Evolutionary conservation across 2,797 vertebrate species (phyloP).

Genomic region (Acanthornis magna): DNA sequence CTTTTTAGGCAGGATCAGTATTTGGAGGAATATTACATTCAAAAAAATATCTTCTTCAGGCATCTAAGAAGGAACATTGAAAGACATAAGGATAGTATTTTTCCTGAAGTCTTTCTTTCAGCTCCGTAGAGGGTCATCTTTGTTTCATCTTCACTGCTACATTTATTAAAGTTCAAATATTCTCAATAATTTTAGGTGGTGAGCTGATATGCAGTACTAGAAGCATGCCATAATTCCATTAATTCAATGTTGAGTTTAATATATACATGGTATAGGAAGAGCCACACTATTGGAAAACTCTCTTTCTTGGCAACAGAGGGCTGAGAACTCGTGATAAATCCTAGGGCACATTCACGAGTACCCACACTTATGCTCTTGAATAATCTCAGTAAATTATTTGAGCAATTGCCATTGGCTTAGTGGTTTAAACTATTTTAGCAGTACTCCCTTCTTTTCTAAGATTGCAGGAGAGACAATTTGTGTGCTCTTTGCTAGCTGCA

Average conservation of each 20-base stretch:
- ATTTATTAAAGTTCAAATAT: neutral
- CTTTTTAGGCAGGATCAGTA: neutral
- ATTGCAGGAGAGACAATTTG: neutral
- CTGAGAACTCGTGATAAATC: neutral
- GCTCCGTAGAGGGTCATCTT: neutral
- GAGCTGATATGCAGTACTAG: neutral
- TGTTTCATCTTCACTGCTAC: neutral
- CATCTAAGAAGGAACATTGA: neutral
- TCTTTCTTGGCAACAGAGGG: neutral
- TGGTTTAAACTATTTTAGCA: neutral
- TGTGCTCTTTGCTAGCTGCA: neutral
- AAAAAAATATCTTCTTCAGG: neutral
- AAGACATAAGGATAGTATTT: neutral
- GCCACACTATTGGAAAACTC: neutral
- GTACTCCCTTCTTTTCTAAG: neutral
- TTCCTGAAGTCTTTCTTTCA: neutral
- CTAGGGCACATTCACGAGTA: neutral
- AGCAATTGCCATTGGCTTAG: neutral
- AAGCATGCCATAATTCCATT: neutral
- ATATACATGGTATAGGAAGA: neutral
- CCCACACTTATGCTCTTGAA: neutral
- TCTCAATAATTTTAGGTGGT: neutral
- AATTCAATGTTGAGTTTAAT: neutral
- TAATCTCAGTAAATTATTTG: neutral
- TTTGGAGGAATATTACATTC: neutral